Base-by-base conservation (phyloP, 1,140 invertebrate genomes). In the Anagrus nilaparvatae region DNA sequence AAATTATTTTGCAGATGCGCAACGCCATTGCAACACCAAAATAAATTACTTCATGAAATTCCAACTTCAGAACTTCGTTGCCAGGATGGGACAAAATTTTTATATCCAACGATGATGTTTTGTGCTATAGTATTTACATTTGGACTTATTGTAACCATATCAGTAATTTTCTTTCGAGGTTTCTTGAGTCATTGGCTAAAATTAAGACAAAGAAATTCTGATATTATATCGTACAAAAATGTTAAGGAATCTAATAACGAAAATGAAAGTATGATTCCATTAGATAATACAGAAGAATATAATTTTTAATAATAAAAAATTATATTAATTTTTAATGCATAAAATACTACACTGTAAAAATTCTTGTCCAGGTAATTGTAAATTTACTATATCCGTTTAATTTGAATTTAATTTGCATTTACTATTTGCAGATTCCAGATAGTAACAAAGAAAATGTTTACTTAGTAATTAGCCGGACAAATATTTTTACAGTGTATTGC, bases 211-310 rank as follows among this genome's bases (percentile, higher is more conserved):
- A 54, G 52, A 14, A 51, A 53, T 9, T 44, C 51, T 19, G 61
- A 67, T 34, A 65, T 63, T 5, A 60, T 69, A 28, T 58, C 56
- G 14, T 69, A 69, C 40, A 62, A 55, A 35, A 67, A 65, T 44
- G 63, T 69, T 13, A 52, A 63, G 7, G 63, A 65, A 30, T 61
- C 60, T 5, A 59, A 55, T 13, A n/a, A n/a, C n/a, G 48, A 53
- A 58, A 60, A 59, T 56, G 55, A 52, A 53, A 53, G 51, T 55
- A 59, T 57, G 53, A 60, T n/a, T n/a, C n/a, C n/a, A n/a, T n/a
- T n/a, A n/a, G n/a, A n/a, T n/a, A n/a, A n/a, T n/a, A n/a, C n/a
- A n/a, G n/a, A n/a, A n/a, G n/a, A n/a, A n/a, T n/a, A n/a, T n/a
- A n/a, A n/a, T n/a, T n/a, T n/a, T n/a, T n/a, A n/a, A n/a, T n/a